Evolutionary conservation across 2,888 invertebrate genomes (phyloP), one percentile per base, ranked within the genome.

Genomic region (Diaperis boleti): DNA sequence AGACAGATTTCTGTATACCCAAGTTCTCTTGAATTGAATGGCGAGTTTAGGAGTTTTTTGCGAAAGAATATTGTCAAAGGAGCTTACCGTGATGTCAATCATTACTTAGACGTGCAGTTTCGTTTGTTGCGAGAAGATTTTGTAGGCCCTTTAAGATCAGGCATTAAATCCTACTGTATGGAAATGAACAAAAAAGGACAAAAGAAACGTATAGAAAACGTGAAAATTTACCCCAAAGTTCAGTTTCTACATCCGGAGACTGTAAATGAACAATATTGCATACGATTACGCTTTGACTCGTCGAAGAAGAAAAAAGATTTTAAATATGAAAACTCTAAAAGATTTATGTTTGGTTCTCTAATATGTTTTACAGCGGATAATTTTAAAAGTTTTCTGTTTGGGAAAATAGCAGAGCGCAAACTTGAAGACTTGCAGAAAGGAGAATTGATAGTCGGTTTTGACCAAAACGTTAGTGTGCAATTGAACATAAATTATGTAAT

Each of bases 81-180:
- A 11, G 82, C 84, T 0, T 94, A 91, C 76, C 74, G 82, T 0
- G 84, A 83, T 72, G 83, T 89, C 0, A 84, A 89, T 44, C 88
- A 92, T 72, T 95, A 95, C 76, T 81, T 95, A 15, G 90, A 92
- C 70, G 82, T 89, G n/a, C 94, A 94, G 69, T 92, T 92, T 74
- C 85, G 90, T 29, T 82, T 94, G 29, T 76, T 95, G 45, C 82
- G 92, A 26, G 93, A 95, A 82, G 95, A 95, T 79, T 93, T 91
- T 74, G 84, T 92, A 22, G 83, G 85, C 11, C 92, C 94, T 0
- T 76, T 95, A 15, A 81, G 91, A 20, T 85, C 88, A 73, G 91
- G 90, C 62, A 84, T 92, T 42, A 64, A 69, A 50, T 61, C 71
- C n/a, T 77, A 72, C 59, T 18, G 15, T n/a, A n/a, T n/a, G n/a